These are phyloP conservation scores for Dendrolimus pini DNA, from an alignment of 2,888 invertebrate genomes.

Conservation along the genomic window DNA sequence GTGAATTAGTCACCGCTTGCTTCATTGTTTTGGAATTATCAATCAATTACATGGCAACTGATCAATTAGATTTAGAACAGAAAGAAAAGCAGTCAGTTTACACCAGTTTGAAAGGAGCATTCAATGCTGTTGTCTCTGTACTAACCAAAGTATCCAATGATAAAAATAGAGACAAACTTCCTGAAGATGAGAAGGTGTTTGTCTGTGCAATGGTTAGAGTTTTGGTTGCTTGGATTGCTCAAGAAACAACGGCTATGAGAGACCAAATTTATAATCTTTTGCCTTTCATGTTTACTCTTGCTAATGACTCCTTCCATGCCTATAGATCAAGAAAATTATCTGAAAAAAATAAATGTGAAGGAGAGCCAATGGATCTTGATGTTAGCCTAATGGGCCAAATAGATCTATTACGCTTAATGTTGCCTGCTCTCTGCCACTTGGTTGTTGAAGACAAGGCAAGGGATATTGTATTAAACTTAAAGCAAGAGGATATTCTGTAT, in stretches of 20 bases:
- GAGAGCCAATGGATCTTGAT: slow-evolving; percentile 66
- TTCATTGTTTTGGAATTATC: slow-evolving; percentile 89
- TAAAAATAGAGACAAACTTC: slow-evolving; percentile 82
- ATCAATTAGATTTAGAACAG: slow-evolving; percentile 89
- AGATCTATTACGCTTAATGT: slow-evolving; percentile 87
- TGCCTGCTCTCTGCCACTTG: slow-evolving; percentile 93
- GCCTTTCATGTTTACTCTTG: slow-evolving; percentile 87
- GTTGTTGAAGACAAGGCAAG: slow-evolving; percentile 93
- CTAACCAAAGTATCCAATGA: slow-evolving; percentile 84
- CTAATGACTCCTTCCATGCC: slow-evolving; percentile 89
- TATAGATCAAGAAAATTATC: slow-evolving; percentile 80
- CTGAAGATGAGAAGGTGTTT: slow-evolving; percentile 84
- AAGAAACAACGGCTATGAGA: slow-evolving; percentile 92
- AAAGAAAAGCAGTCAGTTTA: slow-evolving; percentile 95
- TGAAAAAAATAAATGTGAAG: slow-evolving; percentile 80
- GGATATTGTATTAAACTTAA: slow-evolving; percentile 84
- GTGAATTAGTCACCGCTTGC: slow-evolving; percentile 87
- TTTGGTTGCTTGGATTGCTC: slow-evolving; percentile 92
- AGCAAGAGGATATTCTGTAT: slow-evolving; percentile 87
- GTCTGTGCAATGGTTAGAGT: slow-evolving; percentile 91
- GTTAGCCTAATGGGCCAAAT: slow-evolving; percentile 72
- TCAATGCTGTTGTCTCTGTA: slow-evolving; percentile 86
- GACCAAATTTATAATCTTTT: slow-evolving; percentile 87
- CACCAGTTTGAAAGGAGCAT: slow-evolving; percentile 92
- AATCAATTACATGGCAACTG: slow-evolving; percentile 86